Conservation (phyloP, 1,140 invertebrate genomes). For the Psilanteris sp. region DNA sequence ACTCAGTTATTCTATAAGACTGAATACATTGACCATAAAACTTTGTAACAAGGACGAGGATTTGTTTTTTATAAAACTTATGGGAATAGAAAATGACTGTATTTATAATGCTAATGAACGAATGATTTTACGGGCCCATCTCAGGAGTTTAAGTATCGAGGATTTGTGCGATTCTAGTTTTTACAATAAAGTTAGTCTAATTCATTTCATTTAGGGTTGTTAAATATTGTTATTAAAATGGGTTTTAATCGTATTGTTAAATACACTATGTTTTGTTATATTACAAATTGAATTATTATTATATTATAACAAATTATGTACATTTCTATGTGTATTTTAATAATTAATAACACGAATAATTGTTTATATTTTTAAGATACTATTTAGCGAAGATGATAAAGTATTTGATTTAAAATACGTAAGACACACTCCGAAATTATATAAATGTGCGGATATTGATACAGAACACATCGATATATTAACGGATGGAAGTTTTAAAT, state of each 20-base stretch:
- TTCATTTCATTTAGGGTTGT: too few relatives aligned
- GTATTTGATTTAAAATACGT: conserved; percentile 89
- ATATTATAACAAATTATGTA: too few relatives aligned
- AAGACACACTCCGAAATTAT: conserved; percentile 83
- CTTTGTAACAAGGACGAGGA: conserved; percentile 87
- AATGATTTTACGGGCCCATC: conserved; percentile 85
- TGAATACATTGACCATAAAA: conserved; percentile 82
- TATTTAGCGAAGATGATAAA: conserved; percentile 88
- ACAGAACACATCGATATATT: conserved; percentile 80
- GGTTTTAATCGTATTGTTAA: too few relatives aligned
- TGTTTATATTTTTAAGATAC: conserved; percentile 73
- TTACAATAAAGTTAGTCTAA: conserved; percentile 84
- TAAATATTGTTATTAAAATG: too few relatives aligned
- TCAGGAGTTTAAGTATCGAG: conserved; percentile 85
- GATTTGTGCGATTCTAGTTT: conserved; percentile 88
- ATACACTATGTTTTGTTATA: too few relatives aligned
- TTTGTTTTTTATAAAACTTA: conserved; percentile 84
- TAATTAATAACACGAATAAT: not conserved
- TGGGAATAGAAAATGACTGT: conserved; percentile 86
- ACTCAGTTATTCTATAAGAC: conserved; percentile 86
- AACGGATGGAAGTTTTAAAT: conserved; percentile 85
- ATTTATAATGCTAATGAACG: conserved; percentile 89
- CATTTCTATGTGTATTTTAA: too few relatives aligned
- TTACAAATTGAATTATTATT: too few relatives aligned
- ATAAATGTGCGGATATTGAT: conserved; percentile 78